Base-by-base conservation (phyloP, 2,888 invertebrate species). In the Agrochola litura region DNA sequence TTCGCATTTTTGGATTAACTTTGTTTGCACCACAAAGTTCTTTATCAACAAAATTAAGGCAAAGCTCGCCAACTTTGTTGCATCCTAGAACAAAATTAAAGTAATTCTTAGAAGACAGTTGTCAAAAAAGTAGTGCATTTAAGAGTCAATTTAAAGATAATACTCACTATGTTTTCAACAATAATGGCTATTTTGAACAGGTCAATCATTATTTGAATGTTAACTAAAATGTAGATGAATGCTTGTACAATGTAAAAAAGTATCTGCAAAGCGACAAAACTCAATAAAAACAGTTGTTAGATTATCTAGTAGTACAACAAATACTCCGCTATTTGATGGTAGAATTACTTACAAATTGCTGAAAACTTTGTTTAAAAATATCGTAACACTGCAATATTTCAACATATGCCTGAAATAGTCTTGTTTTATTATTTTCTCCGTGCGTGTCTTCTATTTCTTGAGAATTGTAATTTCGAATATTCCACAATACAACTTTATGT, bases 381-480 rank as follows among this genome's bases (percentile, higher is more conserved):
- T 76, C 12, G 56, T 68, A 83, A 66, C 82, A 82, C 25, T 75
- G 9, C 12, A 82, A 54, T 54, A 85, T 84, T 25, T 84, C 52
- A n/a, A 41, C n/a, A 41, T 70, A 85, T 6, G 64, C 41, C 52
- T 75, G 37, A 54, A 81, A 85, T 52, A 81, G 22, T 30, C 2
- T 72, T 14, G 19, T 68, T 1, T 37, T 49, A 16, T 49, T 16
- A 41, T 6, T 12, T 22, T 67, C 37, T 8, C 22, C 22, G 25
- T 30, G 3, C 6, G 8, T 19, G 4, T 9, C 14, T 30, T 64
- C 41, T 12, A 60, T 22, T 9, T 16, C 52, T 37, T 25, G n/a
- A 14, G 14, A n/a, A 30, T 52, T 41, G 12, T 14, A 30, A 37
- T 30, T 25, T 22, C 22, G 12, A 49, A 25, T 16, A 22, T 71